Evolutionary conservation across 2,888 invertebrate species (phyloP).

Genomic region (Leucozona laternaria): DNA sequence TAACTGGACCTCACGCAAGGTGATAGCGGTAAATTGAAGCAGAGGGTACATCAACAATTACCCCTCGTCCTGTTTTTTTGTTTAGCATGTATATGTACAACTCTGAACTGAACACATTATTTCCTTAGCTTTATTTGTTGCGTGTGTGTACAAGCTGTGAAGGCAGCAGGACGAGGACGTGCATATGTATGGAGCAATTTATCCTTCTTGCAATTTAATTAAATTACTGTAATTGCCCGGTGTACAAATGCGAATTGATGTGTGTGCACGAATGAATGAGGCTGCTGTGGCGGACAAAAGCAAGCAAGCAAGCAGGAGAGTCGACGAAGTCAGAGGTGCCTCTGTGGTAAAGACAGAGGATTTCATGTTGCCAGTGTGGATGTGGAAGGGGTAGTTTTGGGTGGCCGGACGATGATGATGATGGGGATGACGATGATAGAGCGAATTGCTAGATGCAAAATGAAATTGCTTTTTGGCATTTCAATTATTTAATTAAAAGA

Average conservation of each 20-base stretch:
- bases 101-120: constrained; percentile 64
- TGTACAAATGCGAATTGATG: constrained; percentile 76
- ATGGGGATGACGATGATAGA: constrained; percentile 73
- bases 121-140: constrained; percentile 65
- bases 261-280: constrained; percentile 74
- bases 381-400: constrained; percentile 20
- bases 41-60: constrained; percentile 72
- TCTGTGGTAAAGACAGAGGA: constrained; percentile 58
- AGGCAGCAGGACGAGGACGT: constrained; percentile 34
- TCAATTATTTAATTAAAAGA: constrained; percentile 76
- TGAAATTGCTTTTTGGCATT: constrained; percentile 76
- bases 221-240: constrained; percentile 76
- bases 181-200: constrained; percentile 74
- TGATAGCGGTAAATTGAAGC: constrained; percentile 75
- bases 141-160: constrained; percentile 24
- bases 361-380: background rate
- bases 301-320: constrained; percentile 7
- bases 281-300: constrained; percentile 39
- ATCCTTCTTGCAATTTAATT: constrained; percentile 76
- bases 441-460: constrained; percentile 75
- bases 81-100: background rate
- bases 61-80: constrained; percentile 47
- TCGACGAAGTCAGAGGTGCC: constrained; percentile 30
- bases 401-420: constrained; percentile 45
- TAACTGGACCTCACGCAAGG: constrained; percentile 75